Evolutionary conservation across 2,113 vertebrate species (phyloP).

Genomic region (Elachura formosa): DNA sequence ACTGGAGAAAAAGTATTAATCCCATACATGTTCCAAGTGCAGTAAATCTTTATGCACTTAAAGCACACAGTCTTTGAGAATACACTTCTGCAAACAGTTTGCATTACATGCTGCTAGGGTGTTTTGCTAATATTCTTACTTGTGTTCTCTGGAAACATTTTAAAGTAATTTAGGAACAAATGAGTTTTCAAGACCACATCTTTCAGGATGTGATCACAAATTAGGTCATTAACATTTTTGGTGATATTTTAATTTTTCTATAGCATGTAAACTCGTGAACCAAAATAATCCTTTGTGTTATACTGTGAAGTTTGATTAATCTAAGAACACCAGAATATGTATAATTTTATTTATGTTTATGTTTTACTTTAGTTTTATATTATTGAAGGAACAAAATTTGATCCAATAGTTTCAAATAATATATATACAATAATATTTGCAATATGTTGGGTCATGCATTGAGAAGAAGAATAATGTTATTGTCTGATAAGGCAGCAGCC

Average conservation of each 20-base stretch:
- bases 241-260: background rate
- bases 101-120: background rate
- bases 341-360: background rate
- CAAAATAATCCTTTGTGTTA: background rate
- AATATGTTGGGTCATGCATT: background rate
- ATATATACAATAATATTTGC: background rate
- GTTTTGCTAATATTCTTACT: background rate
- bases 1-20: background rate
- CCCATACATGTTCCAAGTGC: background rate
- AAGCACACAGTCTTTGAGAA: background rate
- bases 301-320: background rate
- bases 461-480: background rate
- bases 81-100: background rate
- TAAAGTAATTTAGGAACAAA: background rate
- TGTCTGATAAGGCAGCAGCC: background rate
- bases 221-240: background rate
- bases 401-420: background rate
- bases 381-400: background rate
- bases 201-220: background rate
- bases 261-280: background rate
- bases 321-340: background rate
- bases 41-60: background rate
- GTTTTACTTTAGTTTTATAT: background rate
- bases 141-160: background rate
- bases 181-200: background rate